These are phyloP conservation scores for Lasioglossum albipes DNA, from an alignment of 1,140 invertebrate species.

Conservation along the genomic window DNA sequence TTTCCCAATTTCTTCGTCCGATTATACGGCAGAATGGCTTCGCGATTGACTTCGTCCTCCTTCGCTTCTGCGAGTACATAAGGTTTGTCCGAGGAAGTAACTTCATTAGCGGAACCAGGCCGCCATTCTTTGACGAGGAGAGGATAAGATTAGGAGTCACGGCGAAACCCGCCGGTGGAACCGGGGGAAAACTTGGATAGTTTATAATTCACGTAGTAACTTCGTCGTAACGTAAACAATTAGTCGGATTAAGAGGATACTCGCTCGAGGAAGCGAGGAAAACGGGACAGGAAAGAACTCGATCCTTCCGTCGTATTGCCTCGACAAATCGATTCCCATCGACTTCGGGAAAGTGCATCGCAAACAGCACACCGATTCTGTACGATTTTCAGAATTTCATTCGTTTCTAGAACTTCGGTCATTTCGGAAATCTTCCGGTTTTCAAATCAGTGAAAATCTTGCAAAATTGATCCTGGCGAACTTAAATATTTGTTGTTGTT, in stretches of 20 bases:
- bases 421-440: too few species aligned
- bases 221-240: constrained; percentile 76
- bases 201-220: constrained; percentile 73
- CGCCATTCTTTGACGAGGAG: constrained; percentile 65
- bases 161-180: not conserved
- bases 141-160: constrained; percentile 68
- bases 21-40: constrained; percentile 23
- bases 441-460: too few species aligned
- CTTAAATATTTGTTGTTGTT: too few species aligned
- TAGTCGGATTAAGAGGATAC: constrained; percentile 71
- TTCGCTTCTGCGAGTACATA: constrained; percentile 13
- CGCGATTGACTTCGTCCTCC: constrained; percentile 22
- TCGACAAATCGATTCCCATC: constrained; percentile 29
- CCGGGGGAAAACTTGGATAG: constrained; percentile 50
- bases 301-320: constrained; percentile 39
- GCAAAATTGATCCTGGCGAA: too few species aligned
- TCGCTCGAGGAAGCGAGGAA: constrained; percentile 29
- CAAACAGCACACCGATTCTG: not conserved
- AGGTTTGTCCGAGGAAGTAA: constrained; percentile 55
- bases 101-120: constrained; percentile 71
- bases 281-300: not conserved
- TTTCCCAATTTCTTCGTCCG: constrained; percentile 22
- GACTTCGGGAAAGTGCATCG: not conserved
- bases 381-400: not conserved
- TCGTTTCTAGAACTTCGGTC: too few species aligned